phyloP scores from a whole-genome alignment of 2,797 vertebrate species.

The Silurus aristotelis region DNA sequence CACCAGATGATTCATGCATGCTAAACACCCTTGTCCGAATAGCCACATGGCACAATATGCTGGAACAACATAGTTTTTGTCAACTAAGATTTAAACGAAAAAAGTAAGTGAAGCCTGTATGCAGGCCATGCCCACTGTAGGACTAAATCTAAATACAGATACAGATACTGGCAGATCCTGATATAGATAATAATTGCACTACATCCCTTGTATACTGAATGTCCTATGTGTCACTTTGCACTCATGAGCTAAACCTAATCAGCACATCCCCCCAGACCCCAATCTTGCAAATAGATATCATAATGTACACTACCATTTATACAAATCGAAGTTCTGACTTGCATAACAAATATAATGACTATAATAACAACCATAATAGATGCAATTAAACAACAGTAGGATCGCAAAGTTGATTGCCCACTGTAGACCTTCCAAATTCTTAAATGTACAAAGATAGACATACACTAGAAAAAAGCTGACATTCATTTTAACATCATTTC shows the following conservation, averaged over 20 bases:
- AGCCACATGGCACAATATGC: conserved; percentile 51
- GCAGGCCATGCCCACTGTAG: neutral
- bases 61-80: conserved; percentile 19
- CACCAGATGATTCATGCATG: conserved; percentile 60
- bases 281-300: neutral
- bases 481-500: neutral
- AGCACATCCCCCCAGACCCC: neutral
- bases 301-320: neutral
- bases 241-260: neutral
- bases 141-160: neutral
- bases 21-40: conserved; percentile 59
- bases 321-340: neutral
- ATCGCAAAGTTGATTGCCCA: conserved; percentile 8
- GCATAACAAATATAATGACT: conserved; percentile 7
- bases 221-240: neutral
- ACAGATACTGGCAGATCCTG: neutral
- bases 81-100: neutral
- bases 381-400: conserved; percentile 13
- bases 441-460: neutral
- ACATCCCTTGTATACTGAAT: neutral
- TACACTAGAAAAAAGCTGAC: neutral
- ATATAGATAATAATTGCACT: neutral
- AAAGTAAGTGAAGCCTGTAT: neutral
- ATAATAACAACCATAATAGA: neutral
- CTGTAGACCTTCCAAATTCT: neutral